Conservation (phyloP, 2,888 invertebrate species). For the Cryptophagus acutangulus region DNA sequence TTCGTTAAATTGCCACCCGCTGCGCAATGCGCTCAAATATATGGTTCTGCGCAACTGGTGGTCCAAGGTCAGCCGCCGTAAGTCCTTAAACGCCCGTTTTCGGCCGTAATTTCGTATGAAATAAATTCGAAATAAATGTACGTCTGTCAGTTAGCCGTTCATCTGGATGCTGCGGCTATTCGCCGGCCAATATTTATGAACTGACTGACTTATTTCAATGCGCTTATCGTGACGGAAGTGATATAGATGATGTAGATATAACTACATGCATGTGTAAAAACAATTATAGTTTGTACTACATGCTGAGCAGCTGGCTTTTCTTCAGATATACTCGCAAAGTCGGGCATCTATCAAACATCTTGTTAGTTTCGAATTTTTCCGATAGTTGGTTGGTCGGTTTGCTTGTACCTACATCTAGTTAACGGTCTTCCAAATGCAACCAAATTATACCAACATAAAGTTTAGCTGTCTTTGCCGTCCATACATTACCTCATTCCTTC, state of each 20-base stretch:
- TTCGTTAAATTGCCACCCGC: too few relatives aligned
- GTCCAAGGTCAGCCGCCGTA: constrained; percentile 11
- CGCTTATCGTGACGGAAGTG: constrained; percentile 38
- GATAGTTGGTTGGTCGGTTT: too few relatives aligned
- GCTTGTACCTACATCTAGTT: too few relatives aligned
- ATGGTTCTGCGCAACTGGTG: constrained; percentile 13
- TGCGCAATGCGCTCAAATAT: too few relatives aligned
- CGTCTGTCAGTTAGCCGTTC: constrained; percentile 14
- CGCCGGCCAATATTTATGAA: constrained; percentile 26
- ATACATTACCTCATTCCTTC: too few relatives aligned
- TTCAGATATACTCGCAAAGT: constrained; percentile 14
- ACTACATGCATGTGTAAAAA: constrained; percentile 39
- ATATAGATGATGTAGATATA: constrained; percentile 37
- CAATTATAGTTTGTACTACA: constrained; percentile 36
- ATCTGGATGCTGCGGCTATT: constrained; percentile 14
- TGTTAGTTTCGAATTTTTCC: too few relatives aligned
- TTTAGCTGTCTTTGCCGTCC: too few relatives aligned
- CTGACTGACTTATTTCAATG: constrained; percentile 30
- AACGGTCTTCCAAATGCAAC: too few relatives aligned
- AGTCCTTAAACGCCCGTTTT: constrained; percentile 10
- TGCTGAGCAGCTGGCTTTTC: constrained; percentile 28
- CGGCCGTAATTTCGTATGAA: constrained; percentile 11
- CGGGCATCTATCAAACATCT: constrained; percentile 28
- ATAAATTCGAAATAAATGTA: too few relatives aligned
- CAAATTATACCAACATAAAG: too few relatives aligned